Evolutionary conservation across 2,888 invertebrate genomes (phyloP).

Genomic region (Nephrotoma guestfalica): DNA sequence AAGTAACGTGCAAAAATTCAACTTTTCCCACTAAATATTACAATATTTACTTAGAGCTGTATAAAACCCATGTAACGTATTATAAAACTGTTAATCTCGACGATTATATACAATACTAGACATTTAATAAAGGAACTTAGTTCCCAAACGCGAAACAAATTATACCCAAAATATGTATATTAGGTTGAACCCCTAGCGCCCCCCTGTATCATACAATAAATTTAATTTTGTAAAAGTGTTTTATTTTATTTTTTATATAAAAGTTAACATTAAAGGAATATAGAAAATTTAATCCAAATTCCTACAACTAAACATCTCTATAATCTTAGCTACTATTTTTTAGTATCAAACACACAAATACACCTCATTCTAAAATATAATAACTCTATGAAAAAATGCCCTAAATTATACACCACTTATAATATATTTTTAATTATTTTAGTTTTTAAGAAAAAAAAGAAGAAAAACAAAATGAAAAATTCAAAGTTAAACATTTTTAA

Average conservation of each 20-base stretch:
- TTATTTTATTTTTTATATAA: background rate
- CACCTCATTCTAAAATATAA: background rate
- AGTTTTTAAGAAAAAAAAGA: background rate
- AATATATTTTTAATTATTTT: background rate
- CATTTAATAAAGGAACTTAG: no score
- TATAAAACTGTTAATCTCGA: background rate
- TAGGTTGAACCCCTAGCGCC: background rate
- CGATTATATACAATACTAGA: background rate
- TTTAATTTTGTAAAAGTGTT: background rate
- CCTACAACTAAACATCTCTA: background rate
- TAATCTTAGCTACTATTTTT: background rate
- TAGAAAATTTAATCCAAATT: background rate
- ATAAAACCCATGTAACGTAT: background rate
- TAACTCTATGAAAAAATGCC: background rate
- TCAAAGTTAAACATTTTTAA: background rate
- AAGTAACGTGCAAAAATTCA: background rate
- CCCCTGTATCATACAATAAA: background rate
- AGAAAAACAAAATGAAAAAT: background rate
- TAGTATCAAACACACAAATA: background rate
- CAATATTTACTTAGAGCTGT: background rate
- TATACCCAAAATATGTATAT: background rate
- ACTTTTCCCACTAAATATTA: background rate
- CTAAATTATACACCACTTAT: background rate
- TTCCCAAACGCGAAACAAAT: background rate
- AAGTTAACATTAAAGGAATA: background rate